Base-by-base conservation (phyloP, 2,113 vertebrate genomes). In the Gavialis gangeticus region DNA sequence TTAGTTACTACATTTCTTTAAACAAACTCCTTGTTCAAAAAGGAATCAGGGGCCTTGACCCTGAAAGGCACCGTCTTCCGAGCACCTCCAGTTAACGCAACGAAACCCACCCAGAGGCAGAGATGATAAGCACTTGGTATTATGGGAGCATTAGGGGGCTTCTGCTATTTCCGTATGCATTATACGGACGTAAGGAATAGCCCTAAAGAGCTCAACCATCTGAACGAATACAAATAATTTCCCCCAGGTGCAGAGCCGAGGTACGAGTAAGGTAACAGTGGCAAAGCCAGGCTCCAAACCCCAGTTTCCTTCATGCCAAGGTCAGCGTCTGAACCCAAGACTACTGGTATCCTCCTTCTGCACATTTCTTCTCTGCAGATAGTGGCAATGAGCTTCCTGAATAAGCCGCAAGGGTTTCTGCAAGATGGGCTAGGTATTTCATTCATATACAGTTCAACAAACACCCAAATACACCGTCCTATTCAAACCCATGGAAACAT, bases 11-110 rank as follows among this genome's bases (percentile, higher is more conserved):
- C 92, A 95, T 79, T 87, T 82, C 88, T 95, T 88, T 87, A 84
- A 79, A 93, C 87, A 88, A 24, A 93, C 76, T 87, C 91, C 91
- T 92, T 84, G 75, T 95, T 96, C 95, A 94, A 91, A 71, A 80
- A 79, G 88, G 90, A 90, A 95, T 95, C 91, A 92, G 55, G 69
- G 82, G 85, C 84, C 92, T 94, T 89, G 57, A 95, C 87, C 56
- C 80, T 62, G 57, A 94, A 87, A 55, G 55, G 57, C 84, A 69
- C 64, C 77, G 84, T 94, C 93, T 94, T 84, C 87, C 93, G 87
- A 95, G 87, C 80, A 69, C 90, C 92, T 77, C 85, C 54, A 46
- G 19, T 75, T 79, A 88, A 82, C 91, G 89, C 4, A 2, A 66
- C 5, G 66, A 87, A 87, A 30, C 46, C 55, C 57, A 87, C 28